Percentiles rank a stretch among this genome's conserved stretches.
phyloP scores from a whole-genome alignment of 2,797 vertebrate species.

The Hyperoplus lanceolatus region DNA sequence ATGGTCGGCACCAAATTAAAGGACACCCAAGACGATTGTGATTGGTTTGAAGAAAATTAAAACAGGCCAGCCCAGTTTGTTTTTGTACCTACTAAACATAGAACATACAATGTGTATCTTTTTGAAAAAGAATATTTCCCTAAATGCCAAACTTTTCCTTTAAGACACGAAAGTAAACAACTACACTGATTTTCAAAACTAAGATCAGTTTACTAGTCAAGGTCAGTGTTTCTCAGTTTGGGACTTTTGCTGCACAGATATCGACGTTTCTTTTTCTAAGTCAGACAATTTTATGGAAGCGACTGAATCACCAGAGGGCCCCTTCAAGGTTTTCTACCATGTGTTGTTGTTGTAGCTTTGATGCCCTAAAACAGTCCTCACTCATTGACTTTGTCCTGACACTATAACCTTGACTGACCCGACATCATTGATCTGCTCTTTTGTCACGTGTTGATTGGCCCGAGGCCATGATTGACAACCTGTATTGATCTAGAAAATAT shows the following conservation, averaged over 20 bases:
- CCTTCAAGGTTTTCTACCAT: not conserved
- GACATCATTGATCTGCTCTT: slow-evolving; percentile 58
- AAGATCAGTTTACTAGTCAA: not conserved
- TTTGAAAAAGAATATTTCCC: not conserved
- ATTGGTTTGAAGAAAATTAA: too few relatives aligned
- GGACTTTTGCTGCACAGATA: not conserved
- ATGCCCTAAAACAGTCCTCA: not conserved
- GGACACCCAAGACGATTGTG: too few relatives aligned
- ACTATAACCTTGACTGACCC: slow-evolving; percentile 71
- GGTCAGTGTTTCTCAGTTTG: not conserved
- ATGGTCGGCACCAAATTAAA: too few relatives aligned
- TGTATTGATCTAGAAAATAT: slow-evolving; percentile 62
- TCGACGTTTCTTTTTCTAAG: not conserved
- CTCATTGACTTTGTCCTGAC: slow-evolving; percentile 51
- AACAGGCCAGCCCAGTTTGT: too few relatives aligned
- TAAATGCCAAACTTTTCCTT: not conserved
- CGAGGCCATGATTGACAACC: slow-evolving; percentile 65
- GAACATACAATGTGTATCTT: not conserved
- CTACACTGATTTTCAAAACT: not conserved
- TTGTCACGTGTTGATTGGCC: slow-evolving; percentile 69
- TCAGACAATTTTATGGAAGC: not conserved
- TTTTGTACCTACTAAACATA: not conserved
- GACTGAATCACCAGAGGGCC: not conserved
- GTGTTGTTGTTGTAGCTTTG: not conserved
- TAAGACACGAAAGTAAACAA: not conserved